These are phyloP conservation scores for Porites lobata DNA, from an alignment of 92 coral and sea anemone genomes.

Conservation along the genomic window DNA sequence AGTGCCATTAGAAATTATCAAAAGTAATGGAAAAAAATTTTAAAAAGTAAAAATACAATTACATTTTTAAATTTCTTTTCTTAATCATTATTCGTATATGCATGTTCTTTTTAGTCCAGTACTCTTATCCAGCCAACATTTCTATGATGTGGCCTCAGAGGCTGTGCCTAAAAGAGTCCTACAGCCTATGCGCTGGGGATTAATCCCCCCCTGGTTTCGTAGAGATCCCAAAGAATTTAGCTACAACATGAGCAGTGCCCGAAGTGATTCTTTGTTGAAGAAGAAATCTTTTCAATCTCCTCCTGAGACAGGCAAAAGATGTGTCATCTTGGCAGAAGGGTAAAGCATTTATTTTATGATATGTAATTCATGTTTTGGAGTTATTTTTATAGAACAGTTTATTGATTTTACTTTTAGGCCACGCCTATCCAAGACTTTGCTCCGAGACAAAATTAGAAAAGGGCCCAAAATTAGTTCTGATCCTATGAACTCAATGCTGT, in stretches of 20 bases:
- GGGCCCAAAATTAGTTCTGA: too few species aligned
- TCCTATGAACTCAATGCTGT: too few species aligned
- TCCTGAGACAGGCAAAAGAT: conserved; percentile 88
- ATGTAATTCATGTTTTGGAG: too few species aligned
- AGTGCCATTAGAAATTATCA: too few species aligned
- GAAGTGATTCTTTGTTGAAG: conserved; percentile 87
- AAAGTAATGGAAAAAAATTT: too few species aligned
- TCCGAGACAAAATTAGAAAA: too few species aligned
- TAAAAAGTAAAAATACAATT: too few species aligned
- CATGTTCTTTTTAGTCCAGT: conserved; percentile 78
- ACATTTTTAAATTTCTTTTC: too few species aligned
- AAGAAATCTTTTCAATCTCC: conserved; percentile 90
- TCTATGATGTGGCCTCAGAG: conserved; percentile 27
- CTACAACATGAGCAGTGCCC: conserved; percentile 95
- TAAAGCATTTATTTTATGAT: conserved; percentile 11
- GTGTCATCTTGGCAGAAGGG: conserved; percentile 99
- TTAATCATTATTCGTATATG: too few species aligned
- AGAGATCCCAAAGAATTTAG: conserved; percentile 89
- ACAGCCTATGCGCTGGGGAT: conserved; percentile 97
- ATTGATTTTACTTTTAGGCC: too few species aligned
- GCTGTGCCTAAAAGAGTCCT: conserved; percentile 71
- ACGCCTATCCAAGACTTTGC: too few species aligned
- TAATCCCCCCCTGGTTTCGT: conserved; percentile 93
- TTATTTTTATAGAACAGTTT: too few species aligned
- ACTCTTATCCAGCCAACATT: conserved; percentile 80